Conservation (phyloP, 2,888 invertebrate species). For the Nemapogon koenigi region DNA sequence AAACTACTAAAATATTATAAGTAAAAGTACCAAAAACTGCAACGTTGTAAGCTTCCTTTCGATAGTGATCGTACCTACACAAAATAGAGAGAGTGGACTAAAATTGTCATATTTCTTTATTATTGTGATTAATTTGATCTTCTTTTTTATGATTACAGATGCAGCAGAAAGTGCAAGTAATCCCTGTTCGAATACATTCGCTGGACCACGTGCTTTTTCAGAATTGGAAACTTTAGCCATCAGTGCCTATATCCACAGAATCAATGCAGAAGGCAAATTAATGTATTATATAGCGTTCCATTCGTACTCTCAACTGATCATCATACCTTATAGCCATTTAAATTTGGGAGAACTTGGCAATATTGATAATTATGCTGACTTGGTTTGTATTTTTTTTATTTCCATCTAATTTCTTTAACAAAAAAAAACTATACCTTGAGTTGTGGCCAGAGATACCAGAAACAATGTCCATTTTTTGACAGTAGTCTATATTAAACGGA, state of each 20-base stretch:
- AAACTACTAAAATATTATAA: too few species aligned
- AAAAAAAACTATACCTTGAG: too few species aligned
- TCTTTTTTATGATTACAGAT: constrained; percentile 14
- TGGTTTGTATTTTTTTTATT: constrained; percentile 35
- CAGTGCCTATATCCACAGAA: constrained; percentile 29
- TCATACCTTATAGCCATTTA: constrained; percentile 56
- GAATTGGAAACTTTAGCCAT: constrained; percentile 60
- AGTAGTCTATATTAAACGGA: too few species aligned
- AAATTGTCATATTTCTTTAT: not conserved
- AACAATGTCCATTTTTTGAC: too few species aligned
- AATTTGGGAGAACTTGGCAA: constrained; percentile 26
- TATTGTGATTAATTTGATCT: not conserved
- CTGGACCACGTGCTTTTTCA: constrained; percentile 56
- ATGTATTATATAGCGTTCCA: constrained; percentile 63
- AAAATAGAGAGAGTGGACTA: not conserved
- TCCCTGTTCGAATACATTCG: constrained; percentile 56
- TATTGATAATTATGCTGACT: constrained; percentile 34
- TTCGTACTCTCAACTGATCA: constrained; percentile 60
- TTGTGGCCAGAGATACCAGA: too few species aligned
- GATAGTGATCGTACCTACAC: too few species aligned
- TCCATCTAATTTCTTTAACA: too few species aligned
- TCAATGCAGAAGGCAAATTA: constrained; percentile 26
- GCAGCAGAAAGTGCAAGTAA: constrained; percentile 41
- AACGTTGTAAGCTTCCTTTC: too few species aligned
- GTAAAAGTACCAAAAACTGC: too few species aligned